Percentiles rank a stretch among this genome's conserved stretches.
phyloP scores from a whole-genome alignment of 2,888 invertebrate species.

The Hipparchia semele region DNA sequence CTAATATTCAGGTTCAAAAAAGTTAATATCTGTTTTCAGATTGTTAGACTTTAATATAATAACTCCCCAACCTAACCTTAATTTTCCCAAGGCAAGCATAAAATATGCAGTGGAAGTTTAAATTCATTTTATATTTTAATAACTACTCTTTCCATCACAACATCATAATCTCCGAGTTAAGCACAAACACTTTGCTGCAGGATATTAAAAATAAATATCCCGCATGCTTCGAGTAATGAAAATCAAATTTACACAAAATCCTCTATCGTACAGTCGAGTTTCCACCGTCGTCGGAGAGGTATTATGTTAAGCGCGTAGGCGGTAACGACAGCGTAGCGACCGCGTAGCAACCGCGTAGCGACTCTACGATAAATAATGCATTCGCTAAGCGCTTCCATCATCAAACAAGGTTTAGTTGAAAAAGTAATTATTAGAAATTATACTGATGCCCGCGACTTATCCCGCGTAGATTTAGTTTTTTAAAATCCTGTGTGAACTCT shows the following conservation, averaged over 20 bases:
- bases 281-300: background rate
- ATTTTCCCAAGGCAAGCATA: slow-evolving; percentile 2
- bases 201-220: slow-evolving; percentile 45
- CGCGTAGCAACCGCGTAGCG: background rate
- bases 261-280: slow-evolving; percentile 32
- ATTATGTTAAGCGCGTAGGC: background rate
- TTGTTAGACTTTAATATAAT: background rate
- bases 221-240: slow-evolving; percentile 39
- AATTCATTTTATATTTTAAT: slow-evolving; percentile 37
- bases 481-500: background rate
- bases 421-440: background rate
- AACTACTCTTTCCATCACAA: slow-evolving; percentile 37
- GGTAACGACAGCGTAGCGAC: background rate
- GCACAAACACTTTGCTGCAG: slow-evolving; percentile 37
- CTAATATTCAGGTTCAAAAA: no score
- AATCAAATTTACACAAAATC: slow-evolving; percentile 42
- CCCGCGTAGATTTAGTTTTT: no score
- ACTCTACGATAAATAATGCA: no score
- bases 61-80: slow-evolving; percentile 5
- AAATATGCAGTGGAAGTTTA: slow-evolving; percentile 22
- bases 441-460: background rate
- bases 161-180: slow-evolving; percentile 39
- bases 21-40: background rate
- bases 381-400: no score
- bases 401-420: background rate